Base-by-base conservation (phyloP, 30 jellyfish, hydroid and myxozoan genomes). In the Pelagia noctiluca region DNA sequence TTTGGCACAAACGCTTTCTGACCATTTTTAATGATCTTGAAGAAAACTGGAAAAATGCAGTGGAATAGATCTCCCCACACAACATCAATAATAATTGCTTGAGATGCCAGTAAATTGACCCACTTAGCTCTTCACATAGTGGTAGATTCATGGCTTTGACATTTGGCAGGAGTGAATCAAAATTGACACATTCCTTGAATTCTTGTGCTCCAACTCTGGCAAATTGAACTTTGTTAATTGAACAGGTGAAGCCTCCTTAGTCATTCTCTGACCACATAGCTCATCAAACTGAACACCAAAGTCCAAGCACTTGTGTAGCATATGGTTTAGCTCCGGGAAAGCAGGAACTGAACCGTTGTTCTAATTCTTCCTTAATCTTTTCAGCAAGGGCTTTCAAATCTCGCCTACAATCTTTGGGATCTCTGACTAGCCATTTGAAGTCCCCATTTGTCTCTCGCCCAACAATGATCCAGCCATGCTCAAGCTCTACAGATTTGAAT, bases 1-100 rank as follows among this genome's bases (percentile, higher is more conserved):
- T 31, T 69, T 36, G 35, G 65, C 65, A 7, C 4, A 1, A 69
- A 69, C 8, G 21, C 82, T 36, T 35, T 34, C 82, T 0, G 65
- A 25, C 36, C 65, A 33, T 32, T 69, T 36, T 69, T 3, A n/a
- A 34, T 0, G 36, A 32, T 25, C 66, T 34, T 34, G 36, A 49
- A 49, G 31, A 73, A 47, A 23, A 1, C 24, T 63, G 48, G 82
- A 23, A 37, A 69, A n/a, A 31, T 4, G n/a, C 19, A 46, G 64
- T 26, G 88, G 24, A 76, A 76, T 0, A 34, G 66, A 23, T 76
- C 88, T 35, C 88, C 88, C 88, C 76, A 76, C 80, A 60, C 88
- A 47, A 49, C 53, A 25, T 29, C 25, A 8, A 73, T 73, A 53
- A 73, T 50, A 3, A 46, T 47, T 73, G 35, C 54, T 73, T 73